Evolutionary conservation across 2,888 invertebrate genomes (phyloP), one percentile per base, ranked within the genome.

Genomic region (Tiliacea aurago): DNA sequence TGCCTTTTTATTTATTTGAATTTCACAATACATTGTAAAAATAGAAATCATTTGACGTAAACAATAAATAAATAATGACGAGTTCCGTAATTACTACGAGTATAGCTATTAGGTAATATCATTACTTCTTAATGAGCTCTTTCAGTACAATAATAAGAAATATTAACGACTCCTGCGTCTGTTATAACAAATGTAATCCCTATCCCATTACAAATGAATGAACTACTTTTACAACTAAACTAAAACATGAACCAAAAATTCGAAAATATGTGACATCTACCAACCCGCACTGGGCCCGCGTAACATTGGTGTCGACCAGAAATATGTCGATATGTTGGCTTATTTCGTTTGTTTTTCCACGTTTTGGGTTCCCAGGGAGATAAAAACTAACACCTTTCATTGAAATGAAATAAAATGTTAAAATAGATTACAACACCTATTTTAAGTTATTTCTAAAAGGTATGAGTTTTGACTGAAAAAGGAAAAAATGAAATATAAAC

Each of bases 391-490:
- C 7, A 65, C 43, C 56, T 33, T 37, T 23, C 9, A 41, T n/a
- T 23, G 5, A 2, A 23, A 47, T 33, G 23, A 65, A 73, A 74
- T 74, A 65, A 49, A 71, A 23, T 51, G 11, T 15, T 37, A 65
- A 74, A 65, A 65, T 65, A 56, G 73, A 74, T 65, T 74, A 73
- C 47, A 73, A 73, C 73, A 73, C 64, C 73, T 73, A 73, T 73
- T 74, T 51, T 51, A 28, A 74, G 1, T 75, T 51, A 58, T 51
- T 74, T 56, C 43, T 51, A 45, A n/a, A 58, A 64, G 4, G 1
- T 23, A 20, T 43, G 2, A 33, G 20, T n/a, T 74, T 51, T 13
- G 1, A 28, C 9, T 13, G n/a, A 33, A 64, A 37, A 18, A 6
- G 1, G 7, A n/a, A 63, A 20, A 9, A 15, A 10, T 2, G 5